Percentiles rank a stretch among this genome's conserved stretches.
Evolutionary conservation across 92 coral and sea anemone genomes (phyloP).

Genomic region (Scolanthus callimorphus): DNA sequence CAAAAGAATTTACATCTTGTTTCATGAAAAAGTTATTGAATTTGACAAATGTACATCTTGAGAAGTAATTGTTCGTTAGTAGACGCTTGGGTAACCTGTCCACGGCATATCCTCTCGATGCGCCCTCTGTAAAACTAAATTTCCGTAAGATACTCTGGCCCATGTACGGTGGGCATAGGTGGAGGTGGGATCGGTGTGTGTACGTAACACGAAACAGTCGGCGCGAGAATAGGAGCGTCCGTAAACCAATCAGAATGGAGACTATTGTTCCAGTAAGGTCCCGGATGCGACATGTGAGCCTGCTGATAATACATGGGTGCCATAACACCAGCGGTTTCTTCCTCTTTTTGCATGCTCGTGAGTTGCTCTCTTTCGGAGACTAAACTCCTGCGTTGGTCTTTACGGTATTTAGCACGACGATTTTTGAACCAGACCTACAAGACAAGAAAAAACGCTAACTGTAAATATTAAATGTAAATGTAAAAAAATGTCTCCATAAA

Average conservation of each 20-base stretch:
- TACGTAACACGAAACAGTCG: slow-evolving; percentile 27
- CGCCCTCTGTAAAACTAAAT: slow-evolving; percentile 31
- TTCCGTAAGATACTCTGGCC: slow-evolving; percentile 30
- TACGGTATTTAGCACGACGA: slow-evolving; percentile 80
- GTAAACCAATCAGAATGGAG: slow-evolving; percentile 19
- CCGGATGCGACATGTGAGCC: slow-evolving; percentile 21
- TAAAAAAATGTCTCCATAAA: no score
- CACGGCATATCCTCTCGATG: slow-evolving; percentile 29
- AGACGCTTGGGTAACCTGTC: slow-evolving; percentile 20
- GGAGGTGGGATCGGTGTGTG: slow-evolving; percentile 19
- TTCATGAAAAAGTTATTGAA: no score
- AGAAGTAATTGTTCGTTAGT: slow-evolving; percentile 2
- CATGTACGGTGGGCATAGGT: slow-evolving; percentile 30
- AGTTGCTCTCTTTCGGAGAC: slow-evolving; percentile 34
- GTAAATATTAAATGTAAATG: no score
- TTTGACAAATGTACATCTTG: no score
- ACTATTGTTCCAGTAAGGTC: slow-evolving; percentile 23
- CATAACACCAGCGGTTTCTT: slow-evolving; percentile 20
- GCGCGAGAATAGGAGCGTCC: slow-evolving; percentile 29
- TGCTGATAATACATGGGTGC: slow-evolving; percentile 33
- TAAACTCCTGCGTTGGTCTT: slow-evolving; percentile 33
- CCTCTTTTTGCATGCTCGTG: slow-evolving; percentile 13
- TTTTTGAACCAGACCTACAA: slow-evolving; percentile 88
- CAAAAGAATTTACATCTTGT: no score
- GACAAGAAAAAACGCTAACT: no score